Base-by-base conservation (phyloP, 1,140 invertebrate genomes). In the Glossosoma conforme region DNA sequence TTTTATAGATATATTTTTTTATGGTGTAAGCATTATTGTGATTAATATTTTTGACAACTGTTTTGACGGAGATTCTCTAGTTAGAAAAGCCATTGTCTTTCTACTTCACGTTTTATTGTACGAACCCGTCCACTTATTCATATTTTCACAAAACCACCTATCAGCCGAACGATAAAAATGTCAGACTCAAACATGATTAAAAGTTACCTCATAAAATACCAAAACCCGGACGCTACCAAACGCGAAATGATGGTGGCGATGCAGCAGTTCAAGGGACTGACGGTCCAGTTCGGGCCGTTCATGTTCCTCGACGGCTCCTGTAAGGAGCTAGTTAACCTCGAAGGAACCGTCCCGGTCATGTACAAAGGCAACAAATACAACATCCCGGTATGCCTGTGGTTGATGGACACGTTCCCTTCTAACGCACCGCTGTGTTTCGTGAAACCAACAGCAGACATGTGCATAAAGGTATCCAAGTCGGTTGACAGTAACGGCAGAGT, bases 381-480 rank as follows among this genome's bases (percentile, higher is more conserved):
- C 74, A 99, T 99, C 72, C 97, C 97, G 25, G 83, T 99, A 19
- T 88, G 87, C 67, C 87, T 99, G 61, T 98, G 93, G 91, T 64
- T 99, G 20, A 85, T 96, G 82, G 93, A 99, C 64, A 97, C 92
- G 19, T 92, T 99, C 80, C 97, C 97, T 1, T 84, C 91, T 64
- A 90, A 96, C 74, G 90, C 94, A 14, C 97, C 97, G n/a, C 89
- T 98, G 68, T 97, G 94, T 65, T 99, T 89, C 72, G 97, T 99
- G 0, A 91, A 85, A 70, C 97, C 97, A 28, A 99, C 97, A 3
- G 50, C 81, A 43, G 90, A 91, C 53, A 99, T 99, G 97, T 81
- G 84, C 44, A 95, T 99, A 50, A 97, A 96, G 77, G 83, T 87
- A 14, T 97, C 93, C 13, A 85, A 86, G 66, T 92, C 87, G 75